Base-by-base conservation (phyloP, 2,797 vertebrate genomes). In the Lutjanus argentimaculatus region DNA sequence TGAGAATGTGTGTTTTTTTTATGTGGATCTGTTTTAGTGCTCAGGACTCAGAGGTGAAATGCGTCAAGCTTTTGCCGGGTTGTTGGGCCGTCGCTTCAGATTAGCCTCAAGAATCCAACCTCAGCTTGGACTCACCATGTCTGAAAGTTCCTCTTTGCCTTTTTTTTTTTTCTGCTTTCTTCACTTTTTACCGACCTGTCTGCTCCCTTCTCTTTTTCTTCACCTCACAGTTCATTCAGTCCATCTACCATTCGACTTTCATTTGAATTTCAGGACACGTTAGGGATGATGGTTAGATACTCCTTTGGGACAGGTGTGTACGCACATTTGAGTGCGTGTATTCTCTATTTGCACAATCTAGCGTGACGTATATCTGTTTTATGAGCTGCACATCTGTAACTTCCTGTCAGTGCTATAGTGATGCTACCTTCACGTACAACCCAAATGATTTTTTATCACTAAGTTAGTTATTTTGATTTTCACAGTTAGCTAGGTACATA, bases 51-150 rank as follows among this genome's bases (percentile, higher is more conserved):
- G 87, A 87, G 85, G 86, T 90, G 82, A 93, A 91, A 85, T 72
- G 77, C 76, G 79, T 85, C 83, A 82, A 62, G 90, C 77, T 80
- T 89, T 91, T 87, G 71, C 86, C 58, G 80, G 75, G 67, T 89
- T 93, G 89, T 90, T 78, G 87, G 77, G 79, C 85, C 52, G 83
- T 93, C 91, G 82, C 84, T 84, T 92, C 74, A 71, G 67, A 91
- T 93, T 92, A 88, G 76, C 73, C 72, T 90, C 88, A 85, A 72
- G 78, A 77, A 82, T 85, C 63, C 77, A 83, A 70, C 69, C 64
- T 75, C 48, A 76, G 78, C 62, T 62, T n/a, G 43, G 67, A 69
- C 79, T 58, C 43, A 0, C 3, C 56, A 76, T 30, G 71, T 70
- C 64, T 77, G 25, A 85, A 75, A 73, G 75, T 85, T 86, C 82